phyloP scores from a whole-genome alignment of 2,888 invertebrate species.

The Drosophila peninsularis region DNA sequence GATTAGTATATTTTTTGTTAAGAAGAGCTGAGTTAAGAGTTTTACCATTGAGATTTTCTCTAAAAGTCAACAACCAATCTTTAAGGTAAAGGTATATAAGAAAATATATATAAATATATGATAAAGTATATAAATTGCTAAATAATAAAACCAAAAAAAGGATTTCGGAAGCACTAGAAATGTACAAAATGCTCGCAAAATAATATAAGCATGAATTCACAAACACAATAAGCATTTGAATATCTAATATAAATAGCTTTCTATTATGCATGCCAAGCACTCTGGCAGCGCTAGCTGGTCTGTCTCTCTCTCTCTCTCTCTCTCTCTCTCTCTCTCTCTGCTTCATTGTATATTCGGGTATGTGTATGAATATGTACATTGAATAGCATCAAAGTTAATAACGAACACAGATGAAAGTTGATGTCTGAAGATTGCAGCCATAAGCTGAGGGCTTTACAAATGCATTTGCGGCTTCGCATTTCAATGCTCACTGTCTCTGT shows the following conservation, averaged over 20 bases:
- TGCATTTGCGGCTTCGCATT: slow-evolving; percentile 13
- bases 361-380: slow-evolving; percentile 2
- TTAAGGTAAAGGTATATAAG: too few relatives aligned
- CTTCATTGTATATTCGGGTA: neutral
- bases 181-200: slow-evolving; percentile 13
- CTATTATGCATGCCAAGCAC: slow-evolving; percentile 4
- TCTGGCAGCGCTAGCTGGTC: neutral
- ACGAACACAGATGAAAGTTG: slow-evolving; percentile 3
- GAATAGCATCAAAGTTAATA: slow-evolving; percentile 16
- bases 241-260: slow-evolving; percentile 4
- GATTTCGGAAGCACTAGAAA: neutral
- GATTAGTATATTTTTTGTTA: too few relatives aligned
- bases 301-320: neutral
- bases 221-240: slow-evolving; percentile 26
- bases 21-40: too few relatives aligned
- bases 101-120: too few relatives aligned
- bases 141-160: neutral
- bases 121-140: too few relatives aligned
- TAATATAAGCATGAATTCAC: slow-evolving; percentile 12
- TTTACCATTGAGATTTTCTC: too few relatives aligned
- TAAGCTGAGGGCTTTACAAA: slow-evolving; percentile 13
- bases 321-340: neutral
- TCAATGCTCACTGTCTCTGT: neutral
- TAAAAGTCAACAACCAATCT: too few relatives aligned
- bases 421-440: slow-evolving; percentile 9